Evolutionary conservation across 2,797 vertebrate genomes (phyloP).

Genomic region (Enteromius treurensis): DNA sequence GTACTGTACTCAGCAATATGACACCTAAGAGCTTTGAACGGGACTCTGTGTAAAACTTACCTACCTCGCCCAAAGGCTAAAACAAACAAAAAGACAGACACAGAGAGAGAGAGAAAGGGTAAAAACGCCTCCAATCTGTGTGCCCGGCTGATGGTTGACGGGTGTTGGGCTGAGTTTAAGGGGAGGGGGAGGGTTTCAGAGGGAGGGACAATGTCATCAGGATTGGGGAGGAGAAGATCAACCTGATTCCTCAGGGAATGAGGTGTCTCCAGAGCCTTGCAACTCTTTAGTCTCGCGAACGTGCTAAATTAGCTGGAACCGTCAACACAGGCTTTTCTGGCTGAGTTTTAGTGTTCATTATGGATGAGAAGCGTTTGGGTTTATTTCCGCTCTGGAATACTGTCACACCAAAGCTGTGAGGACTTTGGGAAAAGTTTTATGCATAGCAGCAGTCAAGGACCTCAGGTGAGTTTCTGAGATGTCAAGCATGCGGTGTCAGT

Average conservation of each 20-base stretch:
- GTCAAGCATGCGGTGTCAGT: slow-evolving; percentile 34
- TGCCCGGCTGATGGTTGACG: slow-evolving; percentile 53
- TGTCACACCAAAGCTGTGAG: slow-evolving; percentile 62
- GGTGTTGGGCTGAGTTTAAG: slow-evolving; percentile 53
- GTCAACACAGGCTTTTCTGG: slow-evolving; percentile 34
- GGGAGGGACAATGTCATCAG: slow-evolving; percentile 62
- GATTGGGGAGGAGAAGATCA: slow-evolving; percentile 64
- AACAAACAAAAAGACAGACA: slow-evolving; percentile 29
- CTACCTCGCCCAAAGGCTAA: slow-evolving; percentile 36
- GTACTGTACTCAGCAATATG: slow-evolving; percentile 16
- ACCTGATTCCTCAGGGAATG: slow-evolving; percentile 65
- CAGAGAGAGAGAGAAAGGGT: slow-evolving; percentile 31
- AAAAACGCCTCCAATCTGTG: slow-evolving; percentile 68
- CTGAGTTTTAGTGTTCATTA: slow-evolving; percentile 41
- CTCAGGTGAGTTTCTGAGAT: slow-evolving; percentile 66
- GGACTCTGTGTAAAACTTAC: slow-evolving; percentile 38
- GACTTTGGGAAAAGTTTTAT: slow-evolving; percentile 56
- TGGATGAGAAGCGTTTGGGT: slow-evolving; percentile 58
- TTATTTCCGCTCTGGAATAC: slow-evolving; percentile 56
- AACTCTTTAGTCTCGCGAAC: slow-evolving; percentile 64
- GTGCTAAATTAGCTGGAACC: slow-evolving; percentile 57
- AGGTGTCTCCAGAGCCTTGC: slow-evolving; percentile 69
- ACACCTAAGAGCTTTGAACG: slow-evolving; percentile 34
- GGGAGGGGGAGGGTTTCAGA: slow-evolving; percentile 51
- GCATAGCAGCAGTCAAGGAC: slow-evolving; percentile 62